Percentiles rank a stretch among this genome's conserved stretches.
Conservation (phyloP, 2,888 invertebrate genomes). For the Geophilus truncorum region DNA sequence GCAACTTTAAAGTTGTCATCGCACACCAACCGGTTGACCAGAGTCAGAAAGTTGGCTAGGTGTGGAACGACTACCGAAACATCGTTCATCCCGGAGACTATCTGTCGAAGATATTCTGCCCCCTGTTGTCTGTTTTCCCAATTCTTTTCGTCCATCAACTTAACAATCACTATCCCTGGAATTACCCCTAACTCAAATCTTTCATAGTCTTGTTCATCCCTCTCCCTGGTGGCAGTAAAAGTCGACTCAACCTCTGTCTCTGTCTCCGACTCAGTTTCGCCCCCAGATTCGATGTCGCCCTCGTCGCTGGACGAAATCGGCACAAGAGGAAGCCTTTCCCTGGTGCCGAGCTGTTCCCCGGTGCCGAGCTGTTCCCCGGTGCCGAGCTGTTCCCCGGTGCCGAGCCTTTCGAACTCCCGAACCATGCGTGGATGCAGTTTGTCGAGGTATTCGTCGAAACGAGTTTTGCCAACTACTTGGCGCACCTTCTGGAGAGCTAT, state of each 20-base stretch:
- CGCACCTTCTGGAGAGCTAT: conserved; percentile 48
- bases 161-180: conserved; percentile 48
- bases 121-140: conserved; percentile 57
- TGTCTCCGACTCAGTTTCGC: not conserved
- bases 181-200: conserved; percentile 48
- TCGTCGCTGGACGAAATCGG: too few species aligned
- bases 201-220: conserved; percentile 4
- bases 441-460: conserved; percentile 43
- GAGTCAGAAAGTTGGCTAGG: conserved; percentile 60
- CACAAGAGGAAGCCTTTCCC: too few species aligned
- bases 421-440: conserved; percentile 37
- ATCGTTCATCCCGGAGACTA: conserved; percentile 55
- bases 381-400: too few species aligned
- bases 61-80: conserved; percentile 57
- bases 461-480: conserved; percentile 47
- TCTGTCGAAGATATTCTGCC: conserved; percentile 56
- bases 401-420: conserved; percentile 36
- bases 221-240: too few species aligned
- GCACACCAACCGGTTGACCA: conserved; percentile 56
- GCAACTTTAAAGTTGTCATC: conserved; percentile 58
- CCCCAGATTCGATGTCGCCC: not conserved
- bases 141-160: conserved; percentile 55
- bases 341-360: too few species aligned
- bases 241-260: not conserved
- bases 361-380: too few species aligned